phyloP scores from a whole-genome alignment of 2,888 invertebrate genomes.

The Athalia cordata region DNA sequence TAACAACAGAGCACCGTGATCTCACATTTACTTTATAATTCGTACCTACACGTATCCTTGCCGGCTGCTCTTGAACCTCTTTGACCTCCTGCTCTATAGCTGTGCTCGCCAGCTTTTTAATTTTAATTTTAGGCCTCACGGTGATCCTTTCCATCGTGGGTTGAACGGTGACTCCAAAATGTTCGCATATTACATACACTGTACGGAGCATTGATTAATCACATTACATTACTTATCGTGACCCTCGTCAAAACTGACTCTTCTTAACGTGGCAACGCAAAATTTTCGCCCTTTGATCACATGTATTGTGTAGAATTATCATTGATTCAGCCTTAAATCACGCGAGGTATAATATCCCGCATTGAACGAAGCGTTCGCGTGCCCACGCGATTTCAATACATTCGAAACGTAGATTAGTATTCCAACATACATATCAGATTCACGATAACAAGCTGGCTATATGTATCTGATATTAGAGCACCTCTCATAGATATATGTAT shows the following conservation, averaged over 20 bases:
- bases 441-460: too few species aligned
- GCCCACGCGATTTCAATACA: too few species aligned
- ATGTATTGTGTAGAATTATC: background rate
- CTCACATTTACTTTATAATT: background rate
- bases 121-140: conserved; percentile 44
- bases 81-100: conserved; percentile 43
- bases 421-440: too few species aligned
- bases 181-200: background rate
- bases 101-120: conserved; percentile 44
- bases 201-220: conserved; percentile 14
- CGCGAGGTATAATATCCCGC: too few species aligned
- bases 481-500: too few species aligned
- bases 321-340: too few species aligned
- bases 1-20: too few species aligned
- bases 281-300: background rate
- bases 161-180: conserved; percentile 40
- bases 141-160: conserved; percentile 43
- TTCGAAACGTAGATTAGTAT: too few species aligned
- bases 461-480: too few species aligned
- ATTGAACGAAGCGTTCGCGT: too few species aligned
- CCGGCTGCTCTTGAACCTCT: conserved; percentile 36
- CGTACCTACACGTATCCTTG: conserved; percentile 19
- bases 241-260: background rate
- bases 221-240: conserved; percentile 3
- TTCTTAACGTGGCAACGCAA: too few species aligned